Conservation (phyloP, 2,888 invertebrate species). For the Monochamus alternatus region DNA sequence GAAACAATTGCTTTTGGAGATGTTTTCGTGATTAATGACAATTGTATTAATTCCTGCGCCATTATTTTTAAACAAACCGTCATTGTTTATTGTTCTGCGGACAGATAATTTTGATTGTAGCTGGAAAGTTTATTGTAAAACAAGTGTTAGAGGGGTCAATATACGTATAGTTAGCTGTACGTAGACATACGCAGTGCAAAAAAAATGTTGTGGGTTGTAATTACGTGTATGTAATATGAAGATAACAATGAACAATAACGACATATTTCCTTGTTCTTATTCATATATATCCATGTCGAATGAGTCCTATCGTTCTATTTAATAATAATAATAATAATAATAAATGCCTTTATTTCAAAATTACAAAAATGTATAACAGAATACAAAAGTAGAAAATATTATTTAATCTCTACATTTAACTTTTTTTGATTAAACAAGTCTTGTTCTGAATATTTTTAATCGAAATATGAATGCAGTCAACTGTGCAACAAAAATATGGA, state of each 20-base stretch:
- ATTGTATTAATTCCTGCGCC: not conserved
- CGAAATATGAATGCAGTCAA: too few species aligned
- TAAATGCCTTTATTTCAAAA: too few species aligned
- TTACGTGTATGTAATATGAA: not conserved
- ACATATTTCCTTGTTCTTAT: constrained; percentile 5
- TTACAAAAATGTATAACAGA: too few species aligned
- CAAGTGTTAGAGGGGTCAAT: not conserved
- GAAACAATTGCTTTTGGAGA: not conserved
- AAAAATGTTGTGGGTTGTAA: not conserved
- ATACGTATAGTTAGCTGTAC: not conserved
- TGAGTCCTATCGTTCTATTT: too few species aligned
- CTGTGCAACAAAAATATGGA: too few species aligned
- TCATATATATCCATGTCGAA: not conserved
- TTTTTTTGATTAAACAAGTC: too few species aligned
- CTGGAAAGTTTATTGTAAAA: not conserved
- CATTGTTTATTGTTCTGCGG: not conserved
- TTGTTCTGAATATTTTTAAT: too few species aligned
- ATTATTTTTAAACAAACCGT: not conserved
- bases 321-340: too few species aligned
- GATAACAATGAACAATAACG: not conserved
- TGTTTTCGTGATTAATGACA: not conserved
- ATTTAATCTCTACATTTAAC: too few species aligned
- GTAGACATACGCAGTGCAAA: not conserved
- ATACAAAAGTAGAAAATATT: too few species aligned
- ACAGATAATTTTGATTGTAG: not conserved